These are phyloP conservation scores for Xanthia togata DNA, from an alignment of 2,888 invertebrate genomes.

Conservation along the genomic window DNA sequence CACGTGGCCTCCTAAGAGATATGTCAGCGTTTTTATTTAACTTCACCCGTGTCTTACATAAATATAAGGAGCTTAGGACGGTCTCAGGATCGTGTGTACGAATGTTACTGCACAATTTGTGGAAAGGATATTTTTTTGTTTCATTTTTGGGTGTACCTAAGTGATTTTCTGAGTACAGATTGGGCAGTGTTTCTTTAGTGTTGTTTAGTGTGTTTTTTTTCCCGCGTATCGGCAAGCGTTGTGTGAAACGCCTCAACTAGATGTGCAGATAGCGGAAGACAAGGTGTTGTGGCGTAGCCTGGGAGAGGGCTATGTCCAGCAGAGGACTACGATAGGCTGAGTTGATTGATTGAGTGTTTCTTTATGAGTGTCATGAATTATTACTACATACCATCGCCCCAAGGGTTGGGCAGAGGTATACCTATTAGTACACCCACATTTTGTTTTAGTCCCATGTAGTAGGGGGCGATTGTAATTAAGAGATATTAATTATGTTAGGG, in stretches of 20 bases:
- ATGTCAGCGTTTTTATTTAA: conserved; percentile 66
- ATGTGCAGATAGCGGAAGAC: neutral
- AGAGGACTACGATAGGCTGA: too few relatives aligned
- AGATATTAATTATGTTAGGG: neutral
- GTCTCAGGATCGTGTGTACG: conserved; percentile 26
- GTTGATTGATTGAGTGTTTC: neutral
- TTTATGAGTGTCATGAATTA: neutral
- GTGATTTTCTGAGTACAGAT: conserved; percentile 14
- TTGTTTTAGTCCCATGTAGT: too few relatives aligned
- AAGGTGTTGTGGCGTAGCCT: neutral
- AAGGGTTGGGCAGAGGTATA: too few relatives aligned
- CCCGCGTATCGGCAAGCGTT: neutral
- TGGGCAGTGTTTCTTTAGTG: neutral
- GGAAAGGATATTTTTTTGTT: conserved; percentile 33
- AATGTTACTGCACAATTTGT: conserved; percentile 51
- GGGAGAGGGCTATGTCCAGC: neutral
- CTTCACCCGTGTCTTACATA: conserved; percentile 55
- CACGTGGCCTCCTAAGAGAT: conserved; percentile 54
- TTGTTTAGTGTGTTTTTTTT: neutral
- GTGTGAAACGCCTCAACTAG: neutral
- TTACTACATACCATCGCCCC: too few relatives aligned
- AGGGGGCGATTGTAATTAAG: neutral
- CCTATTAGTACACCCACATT: too few relatives aligned
- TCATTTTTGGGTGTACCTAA: conserved; percentile 18
- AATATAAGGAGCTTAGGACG: conserved; percentile 57